A percentile compares a stretch with the other conserved stretches of the same genome.
phyloP scores from a whole-genome alignment of 2,888 invertebrate species.

The Phymatocera aterrima region DNA sequence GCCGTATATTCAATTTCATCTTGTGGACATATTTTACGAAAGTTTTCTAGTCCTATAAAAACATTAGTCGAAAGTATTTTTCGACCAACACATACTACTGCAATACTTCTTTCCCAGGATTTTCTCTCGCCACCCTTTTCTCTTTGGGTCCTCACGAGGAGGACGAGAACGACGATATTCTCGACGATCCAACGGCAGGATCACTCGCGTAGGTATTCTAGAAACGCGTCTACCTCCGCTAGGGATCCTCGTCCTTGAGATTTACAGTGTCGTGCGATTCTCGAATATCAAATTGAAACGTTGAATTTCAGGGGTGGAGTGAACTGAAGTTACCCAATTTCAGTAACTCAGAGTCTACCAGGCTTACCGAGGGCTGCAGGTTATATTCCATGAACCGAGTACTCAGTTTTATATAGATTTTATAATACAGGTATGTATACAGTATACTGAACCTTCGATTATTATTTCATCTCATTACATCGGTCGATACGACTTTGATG shows the following conservation, averaged over 20 bases:
- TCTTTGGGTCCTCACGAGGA: not conserved
- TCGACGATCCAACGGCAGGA: conserved; percentile 10
- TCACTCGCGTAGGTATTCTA: conserved; percentile 39
- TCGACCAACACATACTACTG: not conserved
- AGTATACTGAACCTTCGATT: no score
- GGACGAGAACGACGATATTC: not conserved
- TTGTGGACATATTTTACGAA: conserved; percentile 54
- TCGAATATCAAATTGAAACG: conserved; percentile 63
- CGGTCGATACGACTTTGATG: no score
- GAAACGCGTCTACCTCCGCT: conserved; percentile 21
- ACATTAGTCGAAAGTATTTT: not conserved
- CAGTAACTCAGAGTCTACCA: conserved; percentile 44
- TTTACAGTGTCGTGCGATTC: conserved; percentile 48
- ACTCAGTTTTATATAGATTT: not conserved
- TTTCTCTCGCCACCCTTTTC: not conserved
- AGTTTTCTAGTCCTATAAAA: conserved; percentile 51
- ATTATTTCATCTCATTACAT: no score
- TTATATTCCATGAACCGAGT: not conserved
- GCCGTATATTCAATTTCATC: conserved; percentile 54
- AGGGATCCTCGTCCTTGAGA: conserved; percentile 44
- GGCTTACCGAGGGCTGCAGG: conserved; percentile 20
- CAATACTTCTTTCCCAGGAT: conserved; percentile 9
- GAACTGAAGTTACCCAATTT: conserved; percentile 46
- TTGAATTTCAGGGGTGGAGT: conserved; percentile 47
- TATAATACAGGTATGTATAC: not conserved